Percentiles rank a stretch among this genome's conserved stretches.
These are phyloP conservation scores for Rhopalosiphum maidis DNA, from an alignment of 1,140 invertebrate genomes.

Conservation along the genomic window DNA sequence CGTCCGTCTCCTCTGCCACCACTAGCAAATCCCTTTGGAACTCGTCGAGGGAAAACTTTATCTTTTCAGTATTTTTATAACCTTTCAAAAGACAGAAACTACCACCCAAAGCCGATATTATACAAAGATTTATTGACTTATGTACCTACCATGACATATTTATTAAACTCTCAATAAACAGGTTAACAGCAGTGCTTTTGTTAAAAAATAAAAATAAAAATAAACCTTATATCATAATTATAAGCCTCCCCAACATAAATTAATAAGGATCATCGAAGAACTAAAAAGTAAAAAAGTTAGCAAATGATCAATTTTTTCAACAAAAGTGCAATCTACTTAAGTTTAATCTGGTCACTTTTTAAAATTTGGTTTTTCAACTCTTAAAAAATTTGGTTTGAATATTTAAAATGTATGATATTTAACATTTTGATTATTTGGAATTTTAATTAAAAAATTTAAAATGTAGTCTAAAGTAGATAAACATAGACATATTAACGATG, in stretches of 20 bases:
- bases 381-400: neutral
- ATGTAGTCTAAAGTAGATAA: no score
- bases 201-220: neutral
- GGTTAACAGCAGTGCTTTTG: neutral
- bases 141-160: neutral
- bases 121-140: constrained; percentile 25
- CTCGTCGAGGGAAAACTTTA: constrained; percentile 37
- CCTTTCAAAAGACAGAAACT: constrained; percentile 20
- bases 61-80: constrained; percentile 48
- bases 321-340: no score
- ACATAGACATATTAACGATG: no score
- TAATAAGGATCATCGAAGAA: neutral
- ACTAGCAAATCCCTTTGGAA: constrained; percentile 32
- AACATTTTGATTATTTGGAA: neutral
- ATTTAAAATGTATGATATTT: no score
- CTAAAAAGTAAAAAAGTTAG: neutral
- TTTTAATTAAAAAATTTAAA: no score
- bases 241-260: neutral
- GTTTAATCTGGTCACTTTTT: neutral
- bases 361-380: neutral
- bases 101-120: constrained; percentile 9
- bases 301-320: no score
- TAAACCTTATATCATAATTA: neutral
- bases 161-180: constrained; percentile 6
- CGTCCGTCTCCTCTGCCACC: neutral